A percentile compares a stretch with the other conserved stretches of the same genome.
Conservation (phyloP, 1,140 invertebrate species). For the Zaprionus capensis region DNA sequence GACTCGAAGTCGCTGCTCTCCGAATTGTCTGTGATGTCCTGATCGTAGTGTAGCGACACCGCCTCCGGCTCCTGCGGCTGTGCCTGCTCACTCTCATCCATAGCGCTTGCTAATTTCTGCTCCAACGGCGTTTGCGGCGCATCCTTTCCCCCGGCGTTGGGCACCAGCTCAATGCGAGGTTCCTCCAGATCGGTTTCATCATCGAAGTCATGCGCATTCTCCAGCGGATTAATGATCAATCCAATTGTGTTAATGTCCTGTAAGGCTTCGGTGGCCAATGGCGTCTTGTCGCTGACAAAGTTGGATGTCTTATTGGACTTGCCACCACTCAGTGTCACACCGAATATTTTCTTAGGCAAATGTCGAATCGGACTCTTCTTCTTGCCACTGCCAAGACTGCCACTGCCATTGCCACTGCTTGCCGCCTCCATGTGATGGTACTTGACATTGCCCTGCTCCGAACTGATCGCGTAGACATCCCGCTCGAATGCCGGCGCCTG, state of each 20-base stretch:
- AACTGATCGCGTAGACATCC: conserved; percentile 94
- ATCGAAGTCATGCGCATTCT: conserved; percentile 78
- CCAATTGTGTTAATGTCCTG: conserved; percentile 84
- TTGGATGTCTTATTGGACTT: conserved; percentile 80
- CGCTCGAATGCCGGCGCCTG: conserved; percentile 84
- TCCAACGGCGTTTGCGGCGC: conserved; percentile 57
- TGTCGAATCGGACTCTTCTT: conserved; percentile 81
- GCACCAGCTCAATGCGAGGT: conserved; percentile 60
- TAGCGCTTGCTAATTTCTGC: conserved; percentile 64
- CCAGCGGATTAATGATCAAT: conserved; percentile 86
- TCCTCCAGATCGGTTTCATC: conserved; percentile 77
- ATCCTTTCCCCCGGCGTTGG: conserved; percentile 41
- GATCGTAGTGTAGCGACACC: conserved; percentile 55
- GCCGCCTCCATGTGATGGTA: conserved; percentile 89
- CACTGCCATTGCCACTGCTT: conserved; percentile 44
- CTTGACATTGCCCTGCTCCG: conserved; percentile 93
- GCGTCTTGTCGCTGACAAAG: conserved; percentile 77
- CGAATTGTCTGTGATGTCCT: conserved; percentile 79
- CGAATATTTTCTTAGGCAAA: conserved; percentile 83
- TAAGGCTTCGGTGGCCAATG: conserved; percentile 34
- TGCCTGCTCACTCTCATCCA: conserved; percentile 61
- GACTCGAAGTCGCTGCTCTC: conserved; percentile 81
- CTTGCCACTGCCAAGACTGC: conserved; percentile 48
- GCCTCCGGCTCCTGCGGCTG: conserved; percentile 29
- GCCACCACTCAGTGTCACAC: conserved; percentile 84